These are phyloP conservation scores for Sitta carolinensis DNA, from an alignment of 2,797 vertebrate species.

Conservation along the genomic window DNA sequence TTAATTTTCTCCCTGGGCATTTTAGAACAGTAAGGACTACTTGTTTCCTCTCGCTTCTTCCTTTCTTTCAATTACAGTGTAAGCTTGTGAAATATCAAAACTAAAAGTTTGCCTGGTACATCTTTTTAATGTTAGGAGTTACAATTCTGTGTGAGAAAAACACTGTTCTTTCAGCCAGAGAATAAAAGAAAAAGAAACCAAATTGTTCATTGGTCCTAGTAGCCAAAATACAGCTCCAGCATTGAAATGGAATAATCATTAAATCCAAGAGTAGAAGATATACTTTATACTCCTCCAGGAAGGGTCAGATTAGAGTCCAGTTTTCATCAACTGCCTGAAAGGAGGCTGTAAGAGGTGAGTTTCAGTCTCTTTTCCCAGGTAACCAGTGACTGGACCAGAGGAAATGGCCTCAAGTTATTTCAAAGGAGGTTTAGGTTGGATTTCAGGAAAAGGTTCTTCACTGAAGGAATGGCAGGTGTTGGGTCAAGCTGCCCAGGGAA, in stretches of 20 bases:
- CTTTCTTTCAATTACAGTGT: not conserved
- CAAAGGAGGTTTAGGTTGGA: not conserved
- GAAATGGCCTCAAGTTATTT: not conserved
- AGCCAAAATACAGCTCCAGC: not conserved
- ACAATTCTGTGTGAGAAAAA: not conserved
- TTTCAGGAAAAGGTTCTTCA: not conserved
- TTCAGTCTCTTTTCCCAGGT: not conserved
- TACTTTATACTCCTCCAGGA: not conserved
- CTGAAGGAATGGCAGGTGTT: not conserved
- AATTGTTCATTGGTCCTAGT: not conserved
- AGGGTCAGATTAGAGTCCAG: not conserved
- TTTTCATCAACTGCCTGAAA: not conserved
- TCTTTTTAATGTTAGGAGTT: not conserved
- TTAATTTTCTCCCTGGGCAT: not conserved
- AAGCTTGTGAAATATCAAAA: not conserved
- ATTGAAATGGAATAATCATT: not conserved
- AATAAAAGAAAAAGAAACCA: not conserved
- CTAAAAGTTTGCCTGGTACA: not conserved
- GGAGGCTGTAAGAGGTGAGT: not conserved
- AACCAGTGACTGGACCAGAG: not conserved
- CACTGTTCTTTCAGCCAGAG: not conserved
- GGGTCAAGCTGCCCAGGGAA: not conserved
- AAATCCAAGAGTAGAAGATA: not conserved
- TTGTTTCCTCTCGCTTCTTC: not conserved
- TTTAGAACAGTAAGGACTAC: not conserved